Evolutionary conservation across 2,113 vertebrate genomes (phyloP), one percentile per base, ranked within the genome.

Genomic region (Cyrtonyx montezumae): DNA sequence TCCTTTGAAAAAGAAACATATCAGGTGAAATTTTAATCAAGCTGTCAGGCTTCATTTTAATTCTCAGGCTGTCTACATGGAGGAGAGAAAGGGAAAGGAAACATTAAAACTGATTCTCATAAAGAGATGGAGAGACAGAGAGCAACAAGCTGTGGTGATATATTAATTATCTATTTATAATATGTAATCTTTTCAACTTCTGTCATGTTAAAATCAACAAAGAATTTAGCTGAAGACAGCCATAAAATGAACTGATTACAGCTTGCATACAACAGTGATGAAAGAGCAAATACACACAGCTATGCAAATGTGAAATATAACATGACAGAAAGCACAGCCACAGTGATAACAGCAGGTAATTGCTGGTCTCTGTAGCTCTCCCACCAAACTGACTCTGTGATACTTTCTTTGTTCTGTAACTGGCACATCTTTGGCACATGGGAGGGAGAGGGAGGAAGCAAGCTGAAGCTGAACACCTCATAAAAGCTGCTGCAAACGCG

Each of bases 11-110:
- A 30, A 75, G 71, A 95, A 93, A 90, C 67, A 37, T 15, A 90
- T 65, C 51, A 84, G 80, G 74, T 71, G 76, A 95, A 95, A 94
- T 96, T 95, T 94, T 89, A 97, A 96, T 94, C 92, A 94, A 78
- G 79, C n/a, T 91, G 82, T 95, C 95, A 88, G 75, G 59, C 67
- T 90, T 95, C 71, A 93, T 94, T 93, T 91, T 95, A 81, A 95
- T 93, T 94, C 74, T 95, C 53, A 88, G 62, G 55, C 77, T 80
- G 49, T 70, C 68, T 91, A 67, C 16, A 19, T 62, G 66, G 32
- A 80, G 83, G 84, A 88, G 61, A 91, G 81, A 92, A 91, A 94
- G 61, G 53, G 90, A 94, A 21, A 93, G 69, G 76, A 94, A 96
- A 91, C 71, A 92, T 90, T 96, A 89, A 93, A 95, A 94, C 76